These are phyloP conservation scores for Antigone vipio DNA, from an alignment of 2,113 vertebrate genomes.

Conservation along the genomic window DNA sequence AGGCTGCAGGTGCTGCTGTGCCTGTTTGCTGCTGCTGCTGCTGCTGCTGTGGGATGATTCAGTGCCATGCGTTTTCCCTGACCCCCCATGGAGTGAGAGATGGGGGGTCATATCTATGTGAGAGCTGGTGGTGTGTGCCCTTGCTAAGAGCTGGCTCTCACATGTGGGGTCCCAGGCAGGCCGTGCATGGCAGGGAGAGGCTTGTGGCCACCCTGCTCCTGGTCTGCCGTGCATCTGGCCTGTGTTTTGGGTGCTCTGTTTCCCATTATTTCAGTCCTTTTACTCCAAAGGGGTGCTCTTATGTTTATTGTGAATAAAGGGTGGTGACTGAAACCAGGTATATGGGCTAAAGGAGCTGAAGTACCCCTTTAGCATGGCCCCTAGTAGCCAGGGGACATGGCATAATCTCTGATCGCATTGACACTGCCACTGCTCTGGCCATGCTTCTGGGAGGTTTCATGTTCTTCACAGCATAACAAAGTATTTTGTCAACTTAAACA, in stretches of 20 bases:
- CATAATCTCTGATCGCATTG: background rate
- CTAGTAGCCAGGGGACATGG: background rate
- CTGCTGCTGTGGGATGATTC: background rate
- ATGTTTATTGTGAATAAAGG: background rate
- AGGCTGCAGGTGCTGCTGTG: background rate
- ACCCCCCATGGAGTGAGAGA: background rate
- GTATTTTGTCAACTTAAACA: background rate
- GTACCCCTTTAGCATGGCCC: background rate
- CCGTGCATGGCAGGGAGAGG: background rate
- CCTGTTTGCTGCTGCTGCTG: no score
- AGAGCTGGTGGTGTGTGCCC: background rate
- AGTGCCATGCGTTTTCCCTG: rapidly evolving
- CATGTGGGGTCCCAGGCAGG: background rate
- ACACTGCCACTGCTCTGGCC: background rate
- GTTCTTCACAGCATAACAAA: background rate
- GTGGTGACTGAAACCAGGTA: background rate
- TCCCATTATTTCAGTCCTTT: background rate
- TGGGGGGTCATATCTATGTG: rapidly evolving
- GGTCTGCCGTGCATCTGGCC: background rate
- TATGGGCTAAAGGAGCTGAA: background rate
- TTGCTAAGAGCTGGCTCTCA: background rate
- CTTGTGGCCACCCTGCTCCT: background rate
- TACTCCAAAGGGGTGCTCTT: background rate
- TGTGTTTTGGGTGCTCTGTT: background rate
- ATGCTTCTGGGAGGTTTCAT: background rate